A percentile compares a stretch with the other conserved stretches of the same genome.
Evolutionary conservation across 92 coral and sea anemone species (phyloP).

Genomic region (Zoanthus gigantus): DNA sequence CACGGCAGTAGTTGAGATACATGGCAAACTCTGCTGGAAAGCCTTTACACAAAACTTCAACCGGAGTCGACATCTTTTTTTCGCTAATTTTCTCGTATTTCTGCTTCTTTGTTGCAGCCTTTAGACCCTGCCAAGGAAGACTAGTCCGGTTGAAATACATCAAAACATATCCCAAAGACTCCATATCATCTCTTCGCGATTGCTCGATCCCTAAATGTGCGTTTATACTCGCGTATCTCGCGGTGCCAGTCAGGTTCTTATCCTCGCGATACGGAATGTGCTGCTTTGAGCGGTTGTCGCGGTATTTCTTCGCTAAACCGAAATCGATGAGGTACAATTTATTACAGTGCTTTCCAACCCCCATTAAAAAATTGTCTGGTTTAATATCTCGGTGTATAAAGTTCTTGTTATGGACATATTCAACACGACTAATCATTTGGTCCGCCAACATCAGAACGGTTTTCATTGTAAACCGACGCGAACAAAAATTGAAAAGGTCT

Average conservation of each 20-base stretch:
- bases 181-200: conserved; percentile 98
- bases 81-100: conserved; percentile 99
- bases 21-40: conserved; percentile 99
- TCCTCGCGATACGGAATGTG: conserved; percentile 99
- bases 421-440: conserved; percentile 99
- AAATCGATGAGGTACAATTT: conserved; percentile 97
- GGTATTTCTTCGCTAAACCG: conserved; percentile 97
- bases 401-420: conserved; percentile 99
- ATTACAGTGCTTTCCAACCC: conserved; percentile 98
- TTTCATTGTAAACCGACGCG: conserved; percentile 99
- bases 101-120: conserved; percentile 98
- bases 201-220: conserved; percentile 99
- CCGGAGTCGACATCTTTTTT: conserved; percentile 98
- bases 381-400: conserved; percentile 99
- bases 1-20: conserved; percentile 98
- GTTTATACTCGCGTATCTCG: conserved; percentile 97
- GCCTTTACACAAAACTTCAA: conserved; percentile 95
- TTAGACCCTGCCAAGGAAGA: conserved; percentile 97
- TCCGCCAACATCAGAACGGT: conserved; percentile 99
- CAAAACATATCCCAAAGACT: conserved; percentile 95
- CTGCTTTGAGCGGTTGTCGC: conserved; percentile 93
- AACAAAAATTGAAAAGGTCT: conserved; percentile 98
- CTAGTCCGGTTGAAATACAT: conserved; percentile 99
- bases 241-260: conserved; percentile 97
- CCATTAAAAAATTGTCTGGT: conserved; percentile 99